Evolutionary conservation across 2,888 invertebrate species (phyloP).

Genomic region (Harpalus rufipes): DNA sequence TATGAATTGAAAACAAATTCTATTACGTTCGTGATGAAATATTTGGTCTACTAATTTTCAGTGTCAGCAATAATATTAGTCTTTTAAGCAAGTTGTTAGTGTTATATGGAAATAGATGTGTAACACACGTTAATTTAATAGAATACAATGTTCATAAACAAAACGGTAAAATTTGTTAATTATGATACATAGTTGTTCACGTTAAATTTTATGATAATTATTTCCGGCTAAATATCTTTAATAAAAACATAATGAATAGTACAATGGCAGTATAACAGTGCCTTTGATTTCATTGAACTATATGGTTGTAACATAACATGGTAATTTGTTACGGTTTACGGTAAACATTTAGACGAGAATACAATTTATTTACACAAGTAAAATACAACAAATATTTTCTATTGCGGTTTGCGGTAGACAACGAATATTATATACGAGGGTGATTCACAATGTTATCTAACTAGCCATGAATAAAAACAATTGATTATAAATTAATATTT

Average conservation of each 20-base stretch:
- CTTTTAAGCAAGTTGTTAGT: constrained; percentile 22
- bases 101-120: not conserved
- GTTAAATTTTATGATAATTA: constrained; percentile 25
- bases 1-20: not conserved
- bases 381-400: not conserved
- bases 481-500: too few relatives aligned
- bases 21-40: constrained; percentile 12
- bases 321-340: not conserved
- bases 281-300: constrained; percentile 9
- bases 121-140: constrained; percentile 20
- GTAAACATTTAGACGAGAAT: not conserved
- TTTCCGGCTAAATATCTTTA: constrained; percentile 25
- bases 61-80: constrained; percentile 20
- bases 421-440: too few relatives aligned
- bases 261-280: not conserved
- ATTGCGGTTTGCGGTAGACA: too few relatives aligned
- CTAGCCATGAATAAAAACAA: too few relatives aligned
- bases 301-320: not conserved
- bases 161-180: constrained; percentile 33
- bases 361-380: not conserved
- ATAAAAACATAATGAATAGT: not conserved
- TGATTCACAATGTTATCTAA: too few relatives aligned
- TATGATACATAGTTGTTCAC: not conserved
- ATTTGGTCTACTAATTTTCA: constrained; percentile 37
- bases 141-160: constrained; percentile 5